Percentiles rank a stretch among this genome's conserved stretches.
Evolutionary conservation across 2,888 invertebrate species (phyloP).

Genomic region (Rhingia rostrata): DNA sequence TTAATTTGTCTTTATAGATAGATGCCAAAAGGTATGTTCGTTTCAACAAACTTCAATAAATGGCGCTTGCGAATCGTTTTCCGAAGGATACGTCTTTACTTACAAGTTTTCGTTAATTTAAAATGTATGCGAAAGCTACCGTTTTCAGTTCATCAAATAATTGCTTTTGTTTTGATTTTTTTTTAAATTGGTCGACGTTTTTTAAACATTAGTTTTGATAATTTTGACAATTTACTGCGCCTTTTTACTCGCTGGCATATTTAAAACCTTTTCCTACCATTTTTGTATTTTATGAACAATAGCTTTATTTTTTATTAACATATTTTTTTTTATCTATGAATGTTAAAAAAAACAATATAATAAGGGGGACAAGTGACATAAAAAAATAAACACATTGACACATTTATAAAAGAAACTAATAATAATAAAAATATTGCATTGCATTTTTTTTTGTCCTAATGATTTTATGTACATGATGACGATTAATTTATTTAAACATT

Average conservation of each 20-base stretch:
- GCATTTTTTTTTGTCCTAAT: conserved; percentile 41
- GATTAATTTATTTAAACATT: conserved; percentile 70
- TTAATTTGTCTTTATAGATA: too few species aligned
- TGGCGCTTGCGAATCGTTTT: too few species aligned
- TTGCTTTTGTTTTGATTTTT: too few species aligned
- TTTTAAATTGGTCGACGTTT: too few species aligned
- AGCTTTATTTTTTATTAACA: conserved; percentile 33
- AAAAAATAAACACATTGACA: conserved; percentile 62
- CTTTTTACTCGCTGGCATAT: conserved; percentile 45
- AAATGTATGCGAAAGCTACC: too few species aligned
- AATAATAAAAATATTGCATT: conserved; percentile 11
- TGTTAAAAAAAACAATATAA: conserved; percentile 45
- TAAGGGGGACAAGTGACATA: conserved; percentile 64
- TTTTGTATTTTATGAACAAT: conserved; percentile 30
- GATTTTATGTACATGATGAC: conserved; percentile 69
- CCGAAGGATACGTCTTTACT: too few species aligned
- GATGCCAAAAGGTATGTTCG: too few species aligned
- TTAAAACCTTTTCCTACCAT: not conserved
- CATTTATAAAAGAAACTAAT: conserved; percentile 50
- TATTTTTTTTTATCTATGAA: conserved; percentile 14
- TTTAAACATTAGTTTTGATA: too few species aligned
- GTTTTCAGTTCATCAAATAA: too few species aligned
- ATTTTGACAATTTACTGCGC: too few species aligned
- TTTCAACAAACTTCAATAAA: too few species aligned
- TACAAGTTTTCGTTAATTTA: too few species aligned